Base-by-base conservation (phyloP, 2,888 invertebrate genomes). In the Nemotelus nigrinus region DNA sequence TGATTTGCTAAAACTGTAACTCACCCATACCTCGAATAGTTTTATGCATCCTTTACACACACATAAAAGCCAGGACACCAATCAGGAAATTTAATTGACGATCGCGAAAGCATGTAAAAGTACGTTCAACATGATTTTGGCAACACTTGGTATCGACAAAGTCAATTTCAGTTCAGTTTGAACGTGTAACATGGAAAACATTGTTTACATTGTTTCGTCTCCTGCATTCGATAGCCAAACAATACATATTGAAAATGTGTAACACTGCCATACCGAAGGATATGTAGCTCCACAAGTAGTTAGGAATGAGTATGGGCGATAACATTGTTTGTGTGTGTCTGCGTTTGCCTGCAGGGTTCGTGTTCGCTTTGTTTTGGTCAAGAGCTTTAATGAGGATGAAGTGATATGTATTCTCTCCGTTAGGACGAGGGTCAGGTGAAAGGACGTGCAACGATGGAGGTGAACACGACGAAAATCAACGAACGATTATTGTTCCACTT, bases 151-250 rank as follows among this genome's bases (percentile, higher is more conserved):
- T 25, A 25, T 25, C 25, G 25, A 25, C 25, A 25, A 25, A 25
- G 25, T 25, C 25, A 25, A 25, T 25, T 25, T 25, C 53, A 53
- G 10, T 53, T 10, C 53, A 53, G 53, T 7, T 53, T 53, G 53
- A 6, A 53, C 10, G 10, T 53, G 53, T 10, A 53, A 53, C 10
- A 53, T 63, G 39, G 63, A 43, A 43, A 47, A 65, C 47, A 65
- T 47, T 65, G 65, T 65, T 71, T 71, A 71, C 44, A 71, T 57
- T 71, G 71, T 71, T 71, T 55, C 43, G 55, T 57, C 55, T 44
- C 55, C 55, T 43, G 55, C 43, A 71, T 57, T 71, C 71, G 71
- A 53, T 55, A 71, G 71, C 57, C 71, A 71, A 71, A 71, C 55
- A 57, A 44, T 43, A 25, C 25, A 25, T 25, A 55, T 71, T 55